Evolutionary conservation across 2,888 invertebrate species (phyloP), one percentile per base, ranked within the genome.

Genomic region (Leptopilina myrica): DNA sequence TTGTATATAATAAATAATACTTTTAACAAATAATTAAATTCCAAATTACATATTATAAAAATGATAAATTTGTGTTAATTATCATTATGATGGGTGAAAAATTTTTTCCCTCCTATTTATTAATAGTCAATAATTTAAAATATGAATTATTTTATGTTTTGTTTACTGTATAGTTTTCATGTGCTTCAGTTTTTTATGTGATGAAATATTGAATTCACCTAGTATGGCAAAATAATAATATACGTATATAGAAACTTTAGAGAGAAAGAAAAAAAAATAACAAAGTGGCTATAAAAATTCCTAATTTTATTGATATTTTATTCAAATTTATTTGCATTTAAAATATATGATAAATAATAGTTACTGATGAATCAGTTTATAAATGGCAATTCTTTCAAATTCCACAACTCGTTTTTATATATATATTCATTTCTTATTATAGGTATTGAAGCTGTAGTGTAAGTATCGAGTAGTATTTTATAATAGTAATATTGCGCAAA

Each of bases 401-500:
- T 46, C 46, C 46, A 67, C 46, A 67, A 46, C 20, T 67, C 15
- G 46, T 67, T 67, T 67, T 67, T n/a, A 49, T 67, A 20, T 20
- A 20, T 20, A 20, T 20, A 20, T 20, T 15, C 46, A 12, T 11
- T 49, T 67, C 15, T 12, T 43, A 43, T 43, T 43, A 43, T 6
- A 43, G 43, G 20, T 20, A 20, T 20, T 20, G 20, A 43, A 7
- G 43, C 43, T 43, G 1, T 20, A 43, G 43, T 43, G 2, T 20
- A 62, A 62, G 20, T 62, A 7, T 43, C 43, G 20, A 20, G 20
- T 20, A 20, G 20, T 20, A 20, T 20, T 1, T 20, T 20, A 20
- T 20, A 20, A 1, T 20, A 20, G 20, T 43, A 65, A 65, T 65
- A n/a, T 65, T 26, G 26, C 12, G 26, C 12, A 46, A 67, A 49